Evolutionary conservation across 2,113 vertebrate species (phyloP).

Genomic region (Grantiella picta): DNA sequence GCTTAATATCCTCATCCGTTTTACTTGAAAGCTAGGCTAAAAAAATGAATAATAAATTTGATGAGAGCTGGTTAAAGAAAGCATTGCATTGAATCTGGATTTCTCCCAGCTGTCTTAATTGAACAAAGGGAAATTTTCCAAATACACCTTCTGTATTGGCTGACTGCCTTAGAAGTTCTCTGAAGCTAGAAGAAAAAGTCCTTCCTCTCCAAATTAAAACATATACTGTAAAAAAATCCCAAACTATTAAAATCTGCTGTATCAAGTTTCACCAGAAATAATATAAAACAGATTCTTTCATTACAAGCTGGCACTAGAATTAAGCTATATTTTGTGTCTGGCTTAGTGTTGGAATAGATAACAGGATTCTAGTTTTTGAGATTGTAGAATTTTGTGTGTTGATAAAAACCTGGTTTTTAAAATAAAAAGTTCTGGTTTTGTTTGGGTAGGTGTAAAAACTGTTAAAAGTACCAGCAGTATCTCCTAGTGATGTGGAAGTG

Average conservation of each 20-base stretch:
- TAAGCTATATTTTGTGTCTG: neutral
- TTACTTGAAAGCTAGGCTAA: conserved; percentile 4
- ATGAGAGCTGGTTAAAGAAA: conserved; percentile 35
- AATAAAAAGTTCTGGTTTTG: neutral
- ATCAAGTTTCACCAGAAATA: neutral
- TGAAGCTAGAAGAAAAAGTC: neutral
- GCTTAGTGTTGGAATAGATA: neutral
- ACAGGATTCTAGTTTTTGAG: neutral
- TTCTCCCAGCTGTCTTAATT: conserved; percentile 43
- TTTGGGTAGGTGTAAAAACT: neutral
- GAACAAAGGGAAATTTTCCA: conserved; percentile 53
- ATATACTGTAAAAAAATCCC: neutral
- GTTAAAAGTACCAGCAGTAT: neutral
- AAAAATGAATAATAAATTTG: conserved; percentile 35
- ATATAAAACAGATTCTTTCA: neutral
- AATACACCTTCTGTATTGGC: conserved; percentile 30
- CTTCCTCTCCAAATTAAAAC: neutral
- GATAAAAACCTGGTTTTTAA: neutral
- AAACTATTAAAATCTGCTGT: neutral
- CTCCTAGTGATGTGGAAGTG: neutral
- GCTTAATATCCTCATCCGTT: conserved; percentile 17
- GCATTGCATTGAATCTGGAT: conserved; percentile 1
- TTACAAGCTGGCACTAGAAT: neutral
- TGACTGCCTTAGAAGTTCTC: neutral
- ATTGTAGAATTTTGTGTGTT: neutral